Evolutionary conservation across 2,888 invertebrate genomes (phyloP).

Genomic region (Phorcus lineatus): DNA sequence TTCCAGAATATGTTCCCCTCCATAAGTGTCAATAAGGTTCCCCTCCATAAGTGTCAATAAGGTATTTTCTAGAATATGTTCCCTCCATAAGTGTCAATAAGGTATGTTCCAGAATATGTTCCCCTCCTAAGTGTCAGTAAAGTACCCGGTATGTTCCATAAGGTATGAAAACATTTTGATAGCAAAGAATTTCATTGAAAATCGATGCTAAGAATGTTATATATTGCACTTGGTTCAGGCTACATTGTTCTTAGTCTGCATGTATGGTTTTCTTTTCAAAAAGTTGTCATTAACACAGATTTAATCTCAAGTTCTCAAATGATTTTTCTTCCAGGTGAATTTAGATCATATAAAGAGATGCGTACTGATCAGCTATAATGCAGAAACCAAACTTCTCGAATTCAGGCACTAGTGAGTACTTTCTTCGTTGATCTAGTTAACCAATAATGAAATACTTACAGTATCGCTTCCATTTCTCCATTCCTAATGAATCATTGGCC

Average conservation of each 20-base stretch:
- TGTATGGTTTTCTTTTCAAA: too few species aligned
- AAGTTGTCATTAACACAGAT: too few species aligned
- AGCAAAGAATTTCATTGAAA: too few species aligned
- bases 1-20: conserved; percentile 99
- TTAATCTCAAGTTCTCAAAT: background rate
- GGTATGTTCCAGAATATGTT: conserved; percentile 77
- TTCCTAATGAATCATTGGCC: too few species aligned
- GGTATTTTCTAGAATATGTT: conserved; percentile 98
- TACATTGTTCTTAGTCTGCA: too few species aligned
- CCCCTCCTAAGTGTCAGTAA: background rate
- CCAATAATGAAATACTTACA: too few species aligned
- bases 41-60: background rate
- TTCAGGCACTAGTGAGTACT: conserved; percentile 88
- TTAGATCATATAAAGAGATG: conserved; percentile 90
- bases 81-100: conserved; percentile 95
- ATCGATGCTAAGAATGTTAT: too few species aligned
- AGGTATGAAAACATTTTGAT: conserved; percentile 74
- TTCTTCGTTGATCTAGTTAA: background rate
- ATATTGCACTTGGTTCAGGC: too few species aligned
- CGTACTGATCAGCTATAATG: conserved; percentile 92
- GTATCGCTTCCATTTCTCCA: too few species aligned
- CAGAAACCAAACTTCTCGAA: conserved; percentile 88
- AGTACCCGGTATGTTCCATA: conserved; percentile 95
- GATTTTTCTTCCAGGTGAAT: conserved; percentile 82
- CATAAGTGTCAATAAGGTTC: conserved; percentile 91